These are phyloP conservation scores for Invenusta paracnida DNA, from an alignment of 2,888 invertebrate species.

Conservation along the genomic window DNA sequence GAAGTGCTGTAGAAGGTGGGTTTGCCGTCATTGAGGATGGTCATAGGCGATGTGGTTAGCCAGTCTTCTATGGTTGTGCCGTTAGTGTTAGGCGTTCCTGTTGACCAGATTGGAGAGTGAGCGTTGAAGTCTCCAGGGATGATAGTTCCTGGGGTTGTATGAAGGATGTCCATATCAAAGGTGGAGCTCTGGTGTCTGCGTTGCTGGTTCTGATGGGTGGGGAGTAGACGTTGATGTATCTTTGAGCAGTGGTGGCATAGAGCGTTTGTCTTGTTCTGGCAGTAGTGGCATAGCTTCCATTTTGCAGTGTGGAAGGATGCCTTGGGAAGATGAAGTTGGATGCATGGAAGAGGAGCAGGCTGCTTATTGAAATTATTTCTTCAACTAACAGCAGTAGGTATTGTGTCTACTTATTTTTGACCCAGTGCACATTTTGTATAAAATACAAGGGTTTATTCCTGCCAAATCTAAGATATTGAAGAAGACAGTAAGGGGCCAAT, in stretches of 20 bases:
- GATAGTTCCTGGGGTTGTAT: neutral
- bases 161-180: neutral
- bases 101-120: neutral
- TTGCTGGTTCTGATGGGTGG: neutral
- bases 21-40: neutral
- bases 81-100: neutral
- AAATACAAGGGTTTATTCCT: conserved; percentile 13
- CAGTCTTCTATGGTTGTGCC: neutral
- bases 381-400: neutral
- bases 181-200: neutral
- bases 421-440: neutral
- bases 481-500: neutral
- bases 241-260: neutral
- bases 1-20: neutral
- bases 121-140: neutral
- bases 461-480: neutral
- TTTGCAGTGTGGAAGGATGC: neutral
- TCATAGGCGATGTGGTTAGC: neutral
- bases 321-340: neutral
- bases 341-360: neutral
- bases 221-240: neutral
- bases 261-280: neutral
- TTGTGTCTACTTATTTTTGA: neutral
- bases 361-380: neutral
- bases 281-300: neutral